Evolutionary conservation across 2,797 vertebrate genomes (phyloP).

Genomic region (Silurus aristotelis): DNA sequence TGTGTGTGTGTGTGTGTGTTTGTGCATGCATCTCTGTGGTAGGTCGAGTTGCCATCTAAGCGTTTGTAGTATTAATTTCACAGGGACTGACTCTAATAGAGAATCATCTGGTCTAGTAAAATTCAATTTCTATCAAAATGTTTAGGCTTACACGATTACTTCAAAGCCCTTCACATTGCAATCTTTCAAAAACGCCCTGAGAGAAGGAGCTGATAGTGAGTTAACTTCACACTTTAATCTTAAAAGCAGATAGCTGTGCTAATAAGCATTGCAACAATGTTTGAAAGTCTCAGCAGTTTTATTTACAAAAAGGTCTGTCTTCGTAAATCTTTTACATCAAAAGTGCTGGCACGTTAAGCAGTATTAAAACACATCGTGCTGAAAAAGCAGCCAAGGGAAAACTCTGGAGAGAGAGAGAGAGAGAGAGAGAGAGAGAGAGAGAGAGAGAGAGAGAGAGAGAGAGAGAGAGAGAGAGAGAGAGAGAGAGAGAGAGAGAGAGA

Average conservation of each 20-base stretch:
- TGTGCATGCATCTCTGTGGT: not conserved
- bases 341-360: conserved; percentile 9
- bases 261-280: conserved; percentile 8
- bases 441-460: no score
- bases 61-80: not conserved
- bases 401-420: no score
- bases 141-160: conserved; percentile 17
- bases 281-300: not conserved
- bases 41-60: not conserved
- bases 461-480: no score
- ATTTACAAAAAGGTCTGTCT: conserved; percentile 23
- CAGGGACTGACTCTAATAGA: not conserved
- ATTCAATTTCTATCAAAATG: conserved; percentile 19
- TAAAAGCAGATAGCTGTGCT: conserved; percentile 19
- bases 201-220: conserved; percentile 23
- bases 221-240: conserved; percentile 17
- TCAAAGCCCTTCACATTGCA: conserved; percentile 1
- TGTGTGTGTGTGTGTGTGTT: not conserved
- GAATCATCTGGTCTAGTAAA: conserved; percentile 14
- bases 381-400: not conserved
- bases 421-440: no score
- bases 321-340: not conserved
- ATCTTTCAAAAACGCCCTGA: conserved; percentile 3
- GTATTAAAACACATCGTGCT: not conserved
- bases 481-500: no score